Base-by-base conservation (phyloP, 1,140 invertebrate genomes). In the Vanessa atalanta region DNA sequence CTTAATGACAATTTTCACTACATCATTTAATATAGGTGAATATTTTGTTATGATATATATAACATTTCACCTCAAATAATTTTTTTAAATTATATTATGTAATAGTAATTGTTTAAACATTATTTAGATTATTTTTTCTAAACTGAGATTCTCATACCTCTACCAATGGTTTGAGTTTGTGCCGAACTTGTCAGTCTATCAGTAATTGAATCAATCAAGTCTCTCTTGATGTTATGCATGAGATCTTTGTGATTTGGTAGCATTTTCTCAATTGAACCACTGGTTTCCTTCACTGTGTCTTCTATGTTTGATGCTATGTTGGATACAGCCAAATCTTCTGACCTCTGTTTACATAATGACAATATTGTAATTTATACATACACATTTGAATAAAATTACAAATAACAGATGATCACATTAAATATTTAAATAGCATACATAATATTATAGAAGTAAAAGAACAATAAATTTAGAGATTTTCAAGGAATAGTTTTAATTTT, bases 211-310 rank as follows among this genome's bases (percentile, higher is more conserved):
- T 94, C 93, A 68, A 95, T 92, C 5, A 95, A 83, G 72, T 94
- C 92, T 14, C 88, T 91, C 78, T 93, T 93, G 11, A 94, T 88
- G 69, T 88, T 90, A 47, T 90, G 90, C 72, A 94, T 93, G 2
- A 94, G 80, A n/a, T 93, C 90, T 60, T 87, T 86, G 77, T 94
- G 81, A 50, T 84, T 87, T 2, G 94, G 93, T 51, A 94, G 89
- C 85, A 94, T 88, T 70, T 93, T 90, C 47, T 92, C 89, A 64
- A 91, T 89, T 66, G 86, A 68, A 4, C 89, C 89, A 64, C 61
- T 84, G 11, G 75, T 78, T 31, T 83, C 83, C 51, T 82, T 84
- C 5, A 91, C 84, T 23, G 84, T 82, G 4, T 87, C 83, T 8
- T 91, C 86, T 72, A 89, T 80, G 50, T 88, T 90, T 8, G 89